Evolutionary conservation across 2,113 vertebrate genomes (phyloP).

Genomic region (Mustelus asterias): DNA sequence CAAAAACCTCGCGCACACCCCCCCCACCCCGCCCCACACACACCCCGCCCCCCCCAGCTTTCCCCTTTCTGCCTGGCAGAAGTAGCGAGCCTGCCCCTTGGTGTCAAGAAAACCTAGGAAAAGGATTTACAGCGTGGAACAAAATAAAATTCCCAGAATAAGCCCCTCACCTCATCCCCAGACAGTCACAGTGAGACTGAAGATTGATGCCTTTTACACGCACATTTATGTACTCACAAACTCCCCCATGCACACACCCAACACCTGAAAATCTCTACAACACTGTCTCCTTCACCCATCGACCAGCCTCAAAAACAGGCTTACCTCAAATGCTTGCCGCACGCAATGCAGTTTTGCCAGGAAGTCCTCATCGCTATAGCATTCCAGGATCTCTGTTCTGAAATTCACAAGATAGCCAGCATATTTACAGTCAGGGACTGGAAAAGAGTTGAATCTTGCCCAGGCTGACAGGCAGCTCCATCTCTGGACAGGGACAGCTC

Average conservation of each 20-base stretch:
- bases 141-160: neutral
- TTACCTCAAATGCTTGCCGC: slow-evolving; percentile 88
- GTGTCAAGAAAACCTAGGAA: neutral
- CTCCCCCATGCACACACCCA: neutral
- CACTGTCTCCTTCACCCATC: neutral
- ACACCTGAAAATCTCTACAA: neutral
- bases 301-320: neutral
- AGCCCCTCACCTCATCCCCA: neutral
- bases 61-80: neutral
- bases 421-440: neutral
- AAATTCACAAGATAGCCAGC: slow-evolving; percentile 24
- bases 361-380: slow-evolving; percentile 90
- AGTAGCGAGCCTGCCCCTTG: neutral
- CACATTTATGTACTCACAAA: neutral
- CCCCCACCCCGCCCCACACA: too few relatives aligned
- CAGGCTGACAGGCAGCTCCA: neutral
- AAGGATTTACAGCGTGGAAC: neutral
- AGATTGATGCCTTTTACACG: neutral
- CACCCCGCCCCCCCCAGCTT: neutral
- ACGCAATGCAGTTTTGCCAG: slow-evolving; percentile 91
- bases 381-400: slow-evolving; percentile 82
- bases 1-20: neutral
- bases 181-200: too few relatives aligned
- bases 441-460: neutral
- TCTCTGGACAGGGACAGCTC: neutral